phyloP scores from a whole-genome alignment of 1,140 invertebrate species.

The Cheumatopsyche charites region DNA sequence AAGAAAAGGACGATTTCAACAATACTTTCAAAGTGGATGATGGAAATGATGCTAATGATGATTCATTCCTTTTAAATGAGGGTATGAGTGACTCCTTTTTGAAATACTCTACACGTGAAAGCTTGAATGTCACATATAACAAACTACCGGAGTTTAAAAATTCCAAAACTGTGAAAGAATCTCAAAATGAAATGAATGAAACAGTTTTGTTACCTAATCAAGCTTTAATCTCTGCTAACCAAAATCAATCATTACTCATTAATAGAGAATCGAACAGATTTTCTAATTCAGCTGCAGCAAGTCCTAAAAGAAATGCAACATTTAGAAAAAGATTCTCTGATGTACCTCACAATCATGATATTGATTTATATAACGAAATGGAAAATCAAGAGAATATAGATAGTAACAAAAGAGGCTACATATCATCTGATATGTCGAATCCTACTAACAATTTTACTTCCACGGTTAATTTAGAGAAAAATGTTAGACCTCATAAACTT shows the following conservation, averaged over 20 bases:
- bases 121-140: conserved; percentile 56
- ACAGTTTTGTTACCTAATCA: conserved; percentile 52
- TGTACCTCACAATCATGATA: conserved; percentile 48
- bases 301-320: conserved; percentile 57
- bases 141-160: conserved; percentile 50
- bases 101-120: conserved; percentile 51
- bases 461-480: not conserved
- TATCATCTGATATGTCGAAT: conserved; percentile 13
- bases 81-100: conserved; percentile 46
- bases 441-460: not conserved
- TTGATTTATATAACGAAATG: conserved; percentile 20
- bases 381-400: conserved; percentile 36
- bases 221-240: conserved; percentile 28
- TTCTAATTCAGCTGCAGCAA: conserved; percentile 33
- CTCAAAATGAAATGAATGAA: conserved; percentile 50
- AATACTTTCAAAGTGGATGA: conserved; percentile 55
- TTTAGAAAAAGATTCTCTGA: conserved; percentile 52
- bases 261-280: conserved; percentile 34
- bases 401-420: conserved; percentile 44
- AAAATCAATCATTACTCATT: conserved; percentile 29
- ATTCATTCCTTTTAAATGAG: conserved; percentile 51
- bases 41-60: conserved; percentile 51
- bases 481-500: not conserved
- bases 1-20: conserved; percentile 51
- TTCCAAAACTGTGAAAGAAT: conserved; percentile 17